Base-by-base conservation (phyloP, 2,113 vertebrate genomes). In the Myodes glareolus region DNA sequence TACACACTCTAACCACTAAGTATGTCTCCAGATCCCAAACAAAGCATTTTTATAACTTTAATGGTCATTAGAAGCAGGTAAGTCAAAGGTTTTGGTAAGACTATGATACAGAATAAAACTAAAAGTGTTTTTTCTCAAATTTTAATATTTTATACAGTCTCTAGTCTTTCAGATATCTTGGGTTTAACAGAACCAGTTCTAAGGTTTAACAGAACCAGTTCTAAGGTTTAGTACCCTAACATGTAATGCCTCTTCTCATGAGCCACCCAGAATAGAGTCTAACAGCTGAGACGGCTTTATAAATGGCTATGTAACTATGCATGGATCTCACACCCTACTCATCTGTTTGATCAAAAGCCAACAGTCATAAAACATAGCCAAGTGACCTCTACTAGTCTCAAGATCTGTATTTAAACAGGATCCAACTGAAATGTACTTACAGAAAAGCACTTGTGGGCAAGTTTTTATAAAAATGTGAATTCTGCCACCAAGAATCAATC, bases 371-470 rank as follows among this genome's bases (percentile, higher is more conserved):
- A 58, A 73, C 21, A 95, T 4, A 90, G 47, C 82, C 78, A 2
- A 88, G 7, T 86, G 70, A 67, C 86, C 67, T 90, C 88, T 65
- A 90, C 39, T 63, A 76, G 16, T 23, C n/a, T 85, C 25, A 55
- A 96, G 6, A 27, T 88, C 96, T 68, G 78, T 21, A 96, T 95
- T 95, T 68, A 92, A 85, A 70, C 25, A 77, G 12, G 93, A 68
- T 36, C 45, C 68, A 94, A 72, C 63, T 86, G 88, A 58, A 90
- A 86, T 31, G 14, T 91, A 27, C 39, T 88, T 73, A 80, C 6
- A 76, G 61, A 96, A 94, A 93, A 94, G 17, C 7, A 42, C 14
- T 55, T 31, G 16, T 42, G 25, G 86, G 25, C 47, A 88, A 12
- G 33, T 50, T 72, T 52, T 52, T 47, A 88, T 70, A 91, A 90